phyloP scores from a whole-genome alignment of 2,888 invertebrate genomes.

The Halocaridina rubra region DNA sequence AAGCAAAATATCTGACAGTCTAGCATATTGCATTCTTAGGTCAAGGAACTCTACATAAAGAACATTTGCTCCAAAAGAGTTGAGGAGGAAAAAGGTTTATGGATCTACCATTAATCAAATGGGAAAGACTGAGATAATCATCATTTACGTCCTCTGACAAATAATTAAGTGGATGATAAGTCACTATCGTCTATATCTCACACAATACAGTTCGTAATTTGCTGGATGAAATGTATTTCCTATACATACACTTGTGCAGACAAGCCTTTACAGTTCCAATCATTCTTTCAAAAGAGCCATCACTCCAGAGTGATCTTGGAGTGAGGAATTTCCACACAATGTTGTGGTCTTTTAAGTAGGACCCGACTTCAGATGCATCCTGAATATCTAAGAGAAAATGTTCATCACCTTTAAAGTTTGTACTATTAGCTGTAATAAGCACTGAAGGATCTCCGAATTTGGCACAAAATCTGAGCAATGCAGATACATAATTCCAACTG shows the following conservation, averaged over 20 bases:
- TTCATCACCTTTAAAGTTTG: not conserved
- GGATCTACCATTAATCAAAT: not conserved
- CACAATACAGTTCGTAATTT: not conserved
- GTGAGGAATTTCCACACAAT: not conserved
- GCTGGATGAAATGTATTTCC: not conserved
- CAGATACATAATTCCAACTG: not conserved
- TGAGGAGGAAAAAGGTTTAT: not conserved
- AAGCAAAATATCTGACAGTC: not conserved
- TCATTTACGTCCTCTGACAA: not conserved
- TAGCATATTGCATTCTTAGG: not conserved
- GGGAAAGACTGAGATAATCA: not conserved
- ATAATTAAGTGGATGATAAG: not conserved
- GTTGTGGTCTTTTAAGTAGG: not conserved
- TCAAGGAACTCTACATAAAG: not conserved
- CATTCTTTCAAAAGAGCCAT: not conserved
- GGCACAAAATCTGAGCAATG: no score
- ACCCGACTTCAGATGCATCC: not conserved
- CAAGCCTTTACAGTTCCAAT: not conserved
- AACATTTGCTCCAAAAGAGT: not conserved
- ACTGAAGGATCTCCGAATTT: not conserved
- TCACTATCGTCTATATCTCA: not conserved
- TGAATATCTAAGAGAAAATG: not conserved
- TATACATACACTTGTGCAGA: not conserved
- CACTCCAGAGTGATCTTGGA: not conserved
- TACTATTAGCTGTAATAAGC: not conserved